phyloP scores from a whole-genome alignment of 1,140 invertebrate genomes.

The Marisa cornuarietis region DNA sequence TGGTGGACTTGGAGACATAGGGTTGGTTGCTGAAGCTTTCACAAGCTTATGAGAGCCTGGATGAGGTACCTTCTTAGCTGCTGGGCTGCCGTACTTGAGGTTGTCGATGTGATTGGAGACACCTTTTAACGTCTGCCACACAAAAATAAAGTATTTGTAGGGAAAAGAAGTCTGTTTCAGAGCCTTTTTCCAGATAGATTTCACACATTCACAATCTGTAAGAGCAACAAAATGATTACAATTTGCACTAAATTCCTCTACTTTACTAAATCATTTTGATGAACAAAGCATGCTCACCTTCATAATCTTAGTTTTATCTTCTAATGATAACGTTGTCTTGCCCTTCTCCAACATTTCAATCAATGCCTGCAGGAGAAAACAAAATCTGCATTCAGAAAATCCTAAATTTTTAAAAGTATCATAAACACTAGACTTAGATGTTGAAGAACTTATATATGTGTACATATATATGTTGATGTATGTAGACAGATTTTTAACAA shows the following conservation, averaged over 20 bases:
- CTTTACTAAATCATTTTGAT: constrained; percentile 49
- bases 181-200: no score
- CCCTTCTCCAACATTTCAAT: constrained; percentile 80
- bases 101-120: constrained; percentile 81
- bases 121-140: constrained; percentile 75
- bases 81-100: constrained; percentile 72
- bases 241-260: constrained; percentile 7
- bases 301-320: constrained; percentile 71
- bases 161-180: no score
- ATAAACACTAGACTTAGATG: no score
- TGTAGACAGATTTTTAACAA: not conserved
- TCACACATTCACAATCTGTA: no score
- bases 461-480: not conserved
- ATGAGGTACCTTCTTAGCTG: constrained; percentile 4
- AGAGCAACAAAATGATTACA: no score
- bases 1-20: not conserved
- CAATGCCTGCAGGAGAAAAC: constrained; percentile 67
- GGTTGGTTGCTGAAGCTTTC: constrained; percentile 7
- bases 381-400: not conserved
- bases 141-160: not conserved
- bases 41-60: constrained; percentile 28
- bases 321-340: constrained; percentile 66
- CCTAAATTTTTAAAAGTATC: no score
- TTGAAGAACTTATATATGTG: no score
- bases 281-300: constrained; percentile 64